Conservation (phyloP, 2,888 invertebrate species). For the Amphipoea oculea region DNA sequence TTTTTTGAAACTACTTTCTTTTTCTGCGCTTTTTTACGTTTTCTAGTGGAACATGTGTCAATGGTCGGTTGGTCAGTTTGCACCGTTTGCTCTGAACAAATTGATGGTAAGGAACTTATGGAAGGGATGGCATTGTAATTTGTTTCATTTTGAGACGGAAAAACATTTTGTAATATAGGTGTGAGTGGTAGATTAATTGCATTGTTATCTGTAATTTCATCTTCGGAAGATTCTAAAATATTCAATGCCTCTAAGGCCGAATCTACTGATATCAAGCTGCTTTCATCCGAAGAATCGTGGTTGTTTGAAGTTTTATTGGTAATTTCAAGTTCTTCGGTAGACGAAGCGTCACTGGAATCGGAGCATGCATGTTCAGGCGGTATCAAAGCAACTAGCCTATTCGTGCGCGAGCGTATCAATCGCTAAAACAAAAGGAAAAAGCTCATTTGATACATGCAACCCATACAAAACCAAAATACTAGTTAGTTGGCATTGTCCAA, state of each 20-base stretch:
- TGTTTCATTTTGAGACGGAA: neutral
- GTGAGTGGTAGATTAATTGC: neutral
- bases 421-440: neutral
- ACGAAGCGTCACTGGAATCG: slow-evolving; percentile 11
- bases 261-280: neutral
- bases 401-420: slow-evolving; percentile 10
- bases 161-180: slow-evolving; percentile 1
- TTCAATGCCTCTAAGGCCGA: neutral
- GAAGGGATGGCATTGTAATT: neutral
- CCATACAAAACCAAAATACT: neutral
- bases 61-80: neutral
- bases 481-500: slow-evolving; percentile 6
- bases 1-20: neutral
- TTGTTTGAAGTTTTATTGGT: neutral
- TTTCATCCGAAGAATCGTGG: neutral
- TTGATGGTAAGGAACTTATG: neutral
- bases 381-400: too few relatives aligned
- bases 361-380: neutral
- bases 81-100: neutral
- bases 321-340: slow-evolving; percentile 2
- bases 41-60: neutral
- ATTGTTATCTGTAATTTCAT: neutral
- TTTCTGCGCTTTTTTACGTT: slow-evolving; percentile 4
- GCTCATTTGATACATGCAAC: neutral
- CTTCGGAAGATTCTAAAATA: neutral